Evolutionary conservation across 2,797 vertebrate species (phyloP), one percentile per base, ranked within the genome.

Genomic region (Muscicapa comitata): DNA sequence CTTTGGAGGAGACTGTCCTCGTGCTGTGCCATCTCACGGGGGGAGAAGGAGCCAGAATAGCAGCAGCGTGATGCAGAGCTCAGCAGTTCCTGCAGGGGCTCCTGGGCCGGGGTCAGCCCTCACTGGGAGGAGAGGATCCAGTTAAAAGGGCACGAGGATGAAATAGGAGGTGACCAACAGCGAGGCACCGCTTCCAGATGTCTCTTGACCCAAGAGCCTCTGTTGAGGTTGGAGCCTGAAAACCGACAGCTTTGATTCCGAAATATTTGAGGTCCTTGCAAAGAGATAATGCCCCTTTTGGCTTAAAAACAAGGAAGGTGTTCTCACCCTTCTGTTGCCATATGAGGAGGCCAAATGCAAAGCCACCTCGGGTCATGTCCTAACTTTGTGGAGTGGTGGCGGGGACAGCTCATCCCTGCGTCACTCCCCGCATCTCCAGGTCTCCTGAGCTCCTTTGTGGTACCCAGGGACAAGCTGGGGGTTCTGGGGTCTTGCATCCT

Each of bases 41-140:
- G 71, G 1, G 63, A 80, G 88, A 87, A 35, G 92, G 6, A 67
- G 81, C 90, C 89, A 92, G 94, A 94, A 95, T 92, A 94, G 94
- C 88, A 35, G 4, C 54, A 31, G 82, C 17, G 7, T 93, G 91
- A 70, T 82, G 82, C 78, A 38, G 89, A 91, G 79, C 91, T 94
- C 96, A 95, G 95, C 88, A 78, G 23, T 55, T 94, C 93, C 75
- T 66, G 33, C 89, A 40, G 82, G 79, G 83, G 54, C 96, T 94
- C 73, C 94, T 70, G 1, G 59, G 0, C 6, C 72, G 20, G 88
- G 96, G 94, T 95, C 95, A 95, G 53, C 77, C 85, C 87, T 92
- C 21, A 2, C 94, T 63, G 94, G 31, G 86, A 75, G 40, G 48
- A 92, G 67, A 54, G 70, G 81, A 90, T 86, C 88, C 31, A 0